A percentile compares a stretch with the other conserved stretches of the same genome.
Evolutionary conservation across 2,113 vertebrate genomes (phyloP).

Genomic region (Chinchilla lanigera): DNA sequence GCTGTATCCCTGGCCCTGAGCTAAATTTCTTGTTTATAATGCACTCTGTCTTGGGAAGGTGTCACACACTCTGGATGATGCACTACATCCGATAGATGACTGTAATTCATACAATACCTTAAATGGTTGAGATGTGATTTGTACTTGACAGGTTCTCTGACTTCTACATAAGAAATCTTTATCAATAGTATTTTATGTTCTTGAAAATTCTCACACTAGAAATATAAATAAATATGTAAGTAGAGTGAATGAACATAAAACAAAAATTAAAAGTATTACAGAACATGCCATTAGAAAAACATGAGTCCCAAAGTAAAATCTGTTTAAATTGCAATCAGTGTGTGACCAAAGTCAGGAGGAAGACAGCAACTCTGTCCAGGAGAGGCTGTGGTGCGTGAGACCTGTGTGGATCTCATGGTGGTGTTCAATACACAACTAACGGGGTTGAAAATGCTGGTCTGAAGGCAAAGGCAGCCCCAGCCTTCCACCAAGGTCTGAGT

Average conservation of each 20-base stretch:
- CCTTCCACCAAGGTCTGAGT: not conserved
- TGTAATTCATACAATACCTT: not conserved
- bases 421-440: no score
- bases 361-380: not conserved
- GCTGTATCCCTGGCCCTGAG: not conserved
- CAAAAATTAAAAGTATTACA: not conserved
- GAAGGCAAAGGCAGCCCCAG: no score
- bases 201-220: not conserved
- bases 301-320: not conserved
- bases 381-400: no score
- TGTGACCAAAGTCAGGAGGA: not conserved
- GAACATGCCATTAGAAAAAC: not conserved
- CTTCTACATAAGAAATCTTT: not conserved
- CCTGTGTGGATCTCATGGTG: rapidly evolving
- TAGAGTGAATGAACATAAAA: not conserved
- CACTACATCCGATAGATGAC: not conserved
- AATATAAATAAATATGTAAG: not conserved
- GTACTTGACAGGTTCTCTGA: not conserved
- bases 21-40: not conserved
- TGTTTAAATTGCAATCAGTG: not conserved
- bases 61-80: not conserved
- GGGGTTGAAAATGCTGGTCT: not conserved
- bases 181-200: not conserved
- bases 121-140: not conserved
- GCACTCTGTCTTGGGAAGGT: not conserved